These are phyloP conservation scores for Xanthia icteritia DNA, from an alignment of 2,888 invertebrate genomes.

Conservation along the genomic window DNA sequence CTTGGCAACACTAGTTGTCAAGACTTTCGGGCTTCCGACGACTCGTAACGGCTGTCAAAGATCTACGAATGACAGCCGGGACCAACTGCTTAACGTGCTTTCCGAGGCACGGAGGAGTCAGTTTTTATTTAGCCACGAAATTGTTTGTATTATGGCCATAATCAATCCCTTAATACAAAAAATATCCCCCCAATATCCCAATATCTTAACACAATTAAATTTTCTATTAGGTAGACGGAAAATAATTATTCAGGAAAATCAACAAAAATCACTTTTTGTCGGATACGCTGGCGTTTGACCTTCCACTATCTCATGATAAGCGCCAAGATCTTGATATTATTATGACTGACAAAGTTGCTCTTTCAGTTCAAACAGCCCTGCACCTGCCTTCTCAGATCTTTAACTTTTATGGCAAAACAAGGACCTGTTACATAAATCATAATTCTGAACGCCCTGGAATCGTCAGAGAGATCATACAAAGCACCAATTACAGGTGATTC, in stretches of 20 bases:
- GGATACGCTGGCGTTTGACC: not conserved
- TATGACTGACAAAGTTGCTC: not conserved
- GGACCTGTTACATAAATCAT: not conserved
- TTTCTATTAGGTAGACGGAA: no score
- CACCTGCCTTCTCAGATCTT: not conserved
- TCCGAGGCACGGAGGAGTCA: not conserved
- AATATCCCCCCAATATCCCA: no score
- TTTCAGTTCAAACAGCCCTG: not conserved
- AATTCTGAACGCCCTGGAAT: not conserved
- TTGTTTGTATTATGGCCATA: not conserved
- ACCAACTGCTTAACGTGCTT: not conserved
- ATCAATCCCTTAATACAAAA: no score
- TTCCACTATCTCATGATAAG: not conserved
- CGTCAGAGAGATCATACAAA: slow-evolving; percentile 6
- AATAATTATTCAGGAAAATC: not conserved
- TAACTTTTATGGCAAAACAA: not conserved
- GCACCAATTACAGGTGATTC: slow-evolving; percentile 66
- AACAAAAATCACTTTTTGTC: not conserved
- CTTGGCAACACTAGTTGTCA: not conserved
- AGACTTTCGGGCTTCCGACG: not conserved
- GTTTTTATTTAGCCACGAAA: no score
- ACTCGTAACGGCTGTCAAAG: not conserved
- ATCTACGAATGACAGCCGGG: no score
- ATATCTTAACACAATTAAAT: no score
- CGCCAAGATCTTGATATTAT: not conserved